Percentiles rank a stretch among this genome's conserved stretches.
These are phyloP conservation scores for Aplidium turbinatum DNA, from an alignment of 23 tunicate genomes.

Conservation along the genomic window DNA sequence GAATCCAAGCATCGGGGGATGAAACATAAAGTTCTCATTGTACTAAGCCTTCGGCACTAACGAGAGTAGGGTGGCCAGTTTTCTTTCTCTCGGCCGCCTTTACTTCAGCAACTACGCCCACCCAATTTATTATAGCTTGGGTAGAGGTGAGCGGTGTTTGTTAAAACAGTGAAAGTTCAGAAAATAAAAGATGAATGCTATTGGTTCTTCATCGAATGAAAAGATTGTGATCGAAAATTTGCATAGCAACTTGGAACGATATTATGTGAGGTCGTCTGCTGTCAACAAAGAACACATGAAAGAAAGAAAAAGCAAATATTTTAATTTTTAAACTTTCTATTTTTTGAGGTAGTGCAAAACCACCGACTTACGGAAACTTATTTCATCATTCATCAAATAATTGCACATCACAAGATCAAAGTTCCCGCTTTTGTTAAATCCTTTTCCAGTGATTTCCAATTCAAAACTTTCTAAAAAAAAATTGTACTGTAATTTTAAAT, in stretches of 20 bases:
- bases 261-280: neutral
- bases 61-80: no score
- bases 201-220: no score
- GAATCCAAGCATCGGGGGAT: no score
- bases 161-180: no score
- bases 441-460: conserved; percentile 50
- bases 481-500: neutral
- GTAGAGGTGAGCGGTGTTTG: no score
- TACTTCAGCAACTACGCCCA: no score
- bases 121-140: no score
- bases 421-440: conserved; percentile 70
- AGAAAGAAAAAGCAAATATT: neutral
- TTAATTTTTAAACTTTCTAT: neutral
- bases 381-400: conserved; percentile 51
- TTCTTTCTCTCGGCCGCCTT: no score
- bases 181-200: no score
- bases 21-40: no score
- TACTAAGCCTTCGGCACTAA: no score
- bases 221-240: no score
- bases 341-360: neutral
- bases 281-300: neutral
- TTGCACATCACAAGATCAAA: conserved; percentile 46
- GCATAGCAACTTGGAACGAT: neutral
- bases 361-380: conserved; percentile 39
- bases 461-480: conserved; percentile 60